Evolutionary conservation across 2,888 invertebrate genomes (phyloP).

Genomic region (Parapristionchus giblindavisi): DNA sequence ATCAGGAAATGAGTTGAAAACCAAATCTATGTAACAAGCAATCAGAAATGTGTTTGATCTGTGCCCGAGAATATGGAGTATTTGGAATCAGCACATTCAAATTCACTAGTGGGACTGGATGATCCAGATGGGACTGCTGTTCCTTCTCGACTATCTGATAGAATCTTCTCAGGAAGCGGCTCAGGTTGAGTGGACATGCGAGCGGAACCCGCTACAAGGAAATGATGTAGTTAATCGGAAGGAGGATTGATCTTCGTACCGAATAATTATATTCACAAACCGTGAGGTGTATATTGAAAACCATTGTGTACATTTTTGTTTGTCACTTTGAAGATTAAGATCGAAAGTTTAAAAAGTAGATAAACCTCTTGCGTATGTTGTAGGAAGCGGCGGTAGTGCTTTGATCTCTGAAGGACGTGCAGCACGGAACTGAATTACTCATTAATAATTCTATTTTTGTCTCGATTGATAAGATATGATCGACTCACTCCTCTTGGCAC

Average conservation of each 20-base stretch:
- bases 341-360: not conserved
- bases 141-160: not conserved
- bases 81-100: no score
- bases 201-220: no score
- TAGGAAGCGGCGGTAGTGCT: not conserved
- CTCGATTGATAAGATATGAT: not conserved
- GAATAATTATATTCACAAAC: no score
- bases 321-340: no score
- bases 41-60: no score
- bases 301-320: no score
- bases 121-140: not conserved
- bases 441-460: not conserved
- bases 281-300: not conserved
- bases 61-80: no score
- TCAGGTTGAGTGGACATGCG: not conserved
- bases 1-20: no score
- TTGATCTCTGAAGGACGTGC: constrained; percentile 31
- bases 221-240: no score
- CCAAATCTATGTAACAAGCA: no score
- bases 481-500: not conserved
- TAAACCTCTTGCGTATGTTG: constrained; percentile 10
- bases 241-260: no score
- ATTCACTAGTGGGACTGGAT: not conserved
- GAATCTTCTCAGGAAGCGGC: constrained; percentile 31
- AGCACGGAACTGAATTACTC: constrained; percentile 20